These are phyloP conservation scores for Mamestra configurata DNA, from an alignment of 1,140 invertebrate species.

Conservation along the genomic window DNA sequence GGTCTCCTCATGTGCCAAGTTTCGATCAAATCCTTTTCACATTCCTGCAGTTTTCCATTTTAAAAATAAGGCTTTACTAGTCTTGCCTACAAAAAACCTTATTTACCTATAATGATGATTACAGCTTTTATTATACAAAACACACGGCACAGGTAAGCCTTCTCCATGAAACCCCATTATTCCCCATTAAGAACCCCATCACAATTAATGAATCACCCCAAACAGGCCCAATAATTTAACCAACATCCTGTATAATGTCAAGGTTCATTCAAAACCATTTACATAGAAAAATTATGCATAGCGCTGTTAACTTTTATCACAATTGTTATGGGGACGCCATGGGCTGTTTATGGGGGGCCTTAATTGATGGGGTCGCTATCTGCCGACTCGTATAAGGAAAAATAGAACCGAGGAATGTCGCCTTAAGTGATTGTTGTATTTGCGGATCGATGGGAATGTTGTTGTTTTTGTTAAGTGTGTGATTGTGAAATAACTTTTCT, in stretches of 20 bases:
- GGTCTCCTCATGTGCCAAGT: too few relatives aligned
- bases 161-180: background rate
- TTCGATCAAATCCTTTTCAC: too few relatives aligned
- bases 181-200: background rate
- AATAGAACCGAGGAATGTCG: background rate
- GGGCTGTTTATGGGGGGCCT: slow-evolving; percentile 25
- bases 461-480: background rate
- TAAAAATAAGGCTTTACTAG: too few relatives aligned
- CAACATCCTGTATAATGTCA: background rate
- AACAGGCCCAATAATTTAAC: background rate
- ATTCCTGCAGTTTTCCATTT: too few relatives aligned
- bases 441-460: background rate
- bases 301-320: slow-evolving; percentile 35
- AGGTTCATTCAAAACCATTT: background rate
- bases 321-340: slow-evolving; percentile 25
- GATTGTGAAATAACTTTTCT: too few relatives aligned
- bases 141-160: too few relatives aligned
- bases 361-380: slow-evolving; percentile 27
- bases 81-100: too few relatives aligned
- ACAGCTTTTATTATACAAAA: too few relatives aligned
- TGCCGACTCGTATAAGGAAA: background rate
- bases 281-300: slow-evolving; percentile 31
- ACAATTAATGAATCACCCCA: background rate
- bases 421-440: background rate
- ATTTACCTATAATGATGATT: too few relatives aligned